Base-by-base conservation (phyloP, 53 echinoderm and acorn worm genomes). In the Paracentrotus lividus region DNA sequence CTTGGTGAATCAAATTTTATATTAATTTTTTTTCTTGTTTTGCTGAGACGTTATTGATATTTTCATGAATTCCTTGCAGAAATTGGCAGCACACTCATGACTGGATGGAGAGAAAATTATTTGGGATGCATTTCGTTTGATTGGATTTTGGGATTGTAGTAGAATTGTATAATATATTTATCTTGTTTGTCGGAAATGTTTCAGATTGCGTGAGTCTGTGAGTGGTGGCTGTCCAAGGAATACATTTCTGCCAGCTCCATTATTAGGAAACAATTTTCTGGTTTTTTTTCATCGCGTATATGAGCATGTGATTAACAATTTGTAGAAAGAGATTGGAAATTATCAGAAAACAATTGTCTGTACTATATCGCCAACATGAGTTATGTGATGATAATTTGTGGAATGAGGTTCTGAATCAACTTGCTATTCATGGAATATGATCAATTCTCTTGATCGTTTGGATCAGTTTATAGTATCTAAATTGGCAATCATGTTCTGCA, bases 1-100 rank as follows among this genome's bases (percentile, higher is more conserved):
- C 49, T 45, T 34, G 33, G 38, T 81, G 77, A 26, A 45, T 5
- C 81, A 81, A 45, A 0, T 16, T 67, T 2, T 67, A 10, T 10
- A 31, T 9, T 29, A 5, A 1, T n/a, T 81, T 44, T 47, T 45
- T 77, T 32, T 16, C n/a, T 7, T 44, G 24, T 3, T 27, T 47
- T 24, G 44, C 81, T 47, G 81, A 81, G 47, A 81, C 49, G 47
- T 72, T 81, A 81, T 81, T 81, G 81, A 20, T 81, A 13, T 81
- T 81, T 45, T 81, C 24, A 10, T 45, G 81, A n/a, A 81, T 81
- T 45, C 81, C 81, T 49, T 81, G 44, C 42, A n/a, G 27, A 81
- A 47, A 47, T 81, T 81, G 81, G 27, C 81, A 81, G 81, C 47
- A 45, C 47, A 14, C n/a, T n/a, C 47, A 45, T 45, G 45, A 4